Evolutionary conservation across 2,113 vertebrate genomes (phyloP).

Genomic region (Taxidea taxus): DNA sequence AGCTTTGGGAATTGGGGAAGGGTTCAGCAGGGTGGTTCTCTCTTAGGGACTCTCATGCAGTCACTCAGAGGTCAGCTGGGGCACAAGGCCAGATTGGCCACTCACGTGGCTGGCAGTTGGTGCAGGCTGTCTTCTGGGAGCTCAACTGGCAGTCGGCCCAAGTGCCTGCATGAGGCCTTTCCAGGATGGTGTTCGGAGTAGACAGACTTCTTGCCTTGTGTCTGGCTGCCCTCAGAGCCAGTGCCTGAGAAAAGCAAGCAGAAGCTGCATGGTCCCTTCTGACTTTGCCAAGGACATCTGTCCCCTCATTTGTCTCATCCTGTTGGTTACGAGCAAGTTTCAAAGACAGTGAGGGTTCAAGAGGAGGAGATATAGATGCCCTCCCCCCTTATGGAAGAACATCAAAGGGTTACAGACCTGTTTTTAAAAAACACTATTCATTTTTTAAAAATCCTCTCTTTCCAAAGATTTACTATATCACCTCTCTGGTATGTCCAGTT

Average conservation of each 20-base stretch:
- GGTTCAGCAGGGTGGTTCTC: not conserved
- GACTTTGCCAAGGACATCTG: accelerated
- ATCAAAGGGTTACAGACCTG: not conserved
- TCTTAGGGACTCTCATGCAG: not conserved
- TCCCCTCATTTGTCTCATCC: not conserved
- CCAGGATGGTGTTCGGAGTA: not conserved
- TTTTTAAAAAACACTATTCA: not conserved
- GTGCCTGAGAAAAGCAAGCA: not conserved
- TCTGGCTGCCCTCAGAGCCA: not conserved
- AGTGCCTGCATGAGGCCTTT: not conserved
- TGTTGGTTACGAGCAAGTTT: not conserved
- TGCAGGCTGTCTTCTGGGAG: not conserved
- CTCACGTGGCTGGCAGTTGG: not conserved
- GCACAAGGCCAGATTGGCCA: accelerated
- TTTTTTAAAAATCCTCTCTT: not conserved
- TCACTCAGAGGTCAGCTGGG: not conserved
- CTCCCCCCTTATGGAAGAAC: not conserved
- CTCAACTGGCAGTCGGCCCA: accelerated
- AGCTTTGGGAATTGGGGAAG: not conserved
- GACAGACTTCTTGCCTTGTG: not conserved
- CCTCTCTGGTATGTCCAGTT: not conserved
- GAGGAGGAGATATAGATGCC: not conserved
- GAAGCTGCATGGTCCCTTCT: no score
- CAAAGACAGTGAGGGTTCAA: not conserved
- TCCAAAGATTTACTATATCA: not conserved